Evolutionary conservation across 2,797 vertebrate species (phyloP), one percentile per base, ranked within the genome.

Genomic region (Orientallactaga sibirica): DNA sequence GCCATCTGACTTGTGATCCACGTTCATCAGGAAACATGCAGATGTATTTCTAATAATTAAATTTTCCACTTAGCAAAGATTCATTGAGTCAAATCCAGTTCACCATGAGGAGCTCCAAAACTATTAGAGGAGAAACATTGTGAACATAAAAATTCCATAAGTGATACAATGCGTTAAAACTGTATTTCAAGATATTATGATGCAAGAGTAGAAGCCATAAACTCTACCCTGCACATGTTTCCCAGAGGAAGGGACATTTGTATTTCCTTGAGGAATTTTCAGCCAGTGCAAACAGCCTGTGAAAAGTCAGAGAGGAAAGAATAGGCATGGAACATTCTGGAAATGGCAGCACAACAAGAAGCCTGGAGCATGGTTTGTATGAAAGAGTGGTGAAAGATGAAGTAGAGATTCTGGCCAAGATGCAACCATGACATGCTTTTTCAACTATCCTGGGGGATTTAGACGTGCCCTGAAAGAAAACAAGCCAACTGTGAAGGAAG

Each of bases 241-340:
- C 76, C n/a, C 70, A 33, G 55, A 87, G 70, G n/a, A 87, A 71
- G 37, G 24, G 41, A n/a, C 61, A 29, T 73, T 91, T 80, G 18
- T n/a, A 71, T 41, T 95, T 91, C 83, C 58, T 84, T 70, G 29
- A 92, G 76, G 61, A 92, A 87, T 91, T 84, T 62, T 76, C 48
- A 86, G 84, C 41, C 73, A 81, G 37, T 55, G 61, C 2, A 61
- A 88, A 86, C 22, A 71, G 68, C 14, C 25, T 58, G 29, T 48
- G 7, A 58, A 85, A 91, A 85, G 20, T 70, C 87, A 91, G 22
- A 88, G 7, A 29, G 76, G 29, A 67, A 88, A 70, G 61, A 71
- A 78, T 82, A 37, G 80, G 19, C 55, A 25, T n/a, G 48, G 81
- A 71, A 55, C 25, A 83, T 79, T 64, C 61, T 79, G 20, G 71